Base-by-base conservation (phyloP, 2,797 vertebrate species). In the Sitta carolinensis region DNA sequence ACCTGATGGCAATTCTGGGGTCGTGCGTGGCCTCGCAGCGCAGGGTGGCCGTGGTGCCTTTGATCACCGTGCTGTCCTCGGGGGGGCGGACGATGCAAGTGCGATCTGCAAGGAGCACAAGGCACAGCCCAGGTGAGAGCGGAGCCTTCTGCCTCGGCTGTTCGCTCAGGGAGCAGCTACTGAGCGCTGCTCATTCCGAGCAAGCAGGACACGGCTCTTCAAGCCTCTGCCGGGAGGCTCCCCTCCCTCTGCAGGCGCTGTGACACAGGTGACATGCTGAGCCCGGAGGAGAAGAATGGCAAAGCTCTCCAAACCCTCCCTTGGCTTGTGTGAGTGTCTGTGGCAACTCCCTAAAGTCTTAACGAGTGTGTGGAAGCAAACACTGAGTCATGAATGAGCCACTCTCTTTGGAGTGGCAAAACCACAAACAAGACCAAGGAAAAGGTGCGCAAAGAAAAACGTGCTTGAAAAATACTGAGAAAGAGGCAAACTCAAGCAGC, bases 1-100 rank as follows among this genome's bases (percentile, higher is more conserved):
- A 99, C 99, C 98, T 98, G 97, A 98, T 96, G 42, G 98, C 94
- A 83, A 99, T 98, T 66, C 99, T 98, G 26, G 98, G 98, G 95
- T 99, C 99, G 8, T 99, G 98, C 13, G 98, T 98, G 6, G 98
- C 98, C 15, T 98, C 96, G 22, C 99, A 99, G 63, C 88, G 97
- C 96, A 99, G 97, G 10, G 97, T 88, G 19, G 99, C 99, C 0
- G 98, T 99, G 79, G 99, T 99, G 74, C 99, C 99, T 97, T 99
- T 99, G 96, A 99, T 99, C 84, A 99, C 99, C 9, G 98, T 98
- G 73, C 96, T 98, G 93, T 99, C 98, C 68, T 98, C 96, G 1
- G 99, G 99, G 90, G 98, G 98, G 55, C 95, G 97, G 38, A 98
- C 97, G 76, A 99, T 99, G 93, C 94, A 96, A 1, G 99, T 99